phyloP scores from a whole-genome alignment of 2,113 vertebrate genomes.

The Grus americana region DNA sequence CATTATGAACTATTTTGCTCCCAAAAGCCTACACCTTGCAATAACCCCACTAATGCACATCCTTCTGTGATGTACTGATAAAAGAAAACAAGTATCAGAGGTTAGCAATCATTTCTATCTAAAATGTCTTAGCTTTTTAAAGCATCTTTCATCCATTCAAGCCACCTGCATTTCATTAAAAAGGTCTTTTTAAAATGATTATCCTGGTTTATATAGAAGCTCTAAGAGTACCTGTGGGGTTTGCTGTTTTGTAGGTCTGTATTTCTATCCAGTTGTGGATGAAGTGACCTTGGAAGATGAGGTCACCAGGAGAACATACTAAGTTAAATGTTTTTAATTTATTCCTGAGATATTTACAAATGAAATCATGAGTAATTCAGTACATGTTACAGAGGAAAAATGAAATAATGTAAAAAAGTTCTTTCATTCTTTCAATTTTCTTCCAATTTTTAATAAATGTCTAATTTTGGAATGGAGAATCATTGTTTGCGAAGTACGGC shows the following conservation, averaged over 20 bases:
- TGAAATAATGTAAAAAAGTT: background rate
- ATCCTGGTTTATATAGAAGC: background rate
- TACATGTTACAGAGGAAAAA: background rate
- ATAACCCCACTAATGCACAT: background rate
- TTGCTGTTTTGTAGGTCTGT: background rate
- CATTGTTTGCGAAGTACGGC: background rate
- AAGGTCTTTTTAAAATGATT: background rate
- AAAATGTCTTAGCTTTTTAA: background rate
- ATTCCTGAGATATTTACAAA: background rate
- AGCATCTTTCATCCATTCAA: background rate
- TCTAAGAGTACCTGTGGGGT: background rate
- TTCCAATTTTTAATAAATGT: background rate
- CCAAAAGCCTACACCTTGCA: background rate
- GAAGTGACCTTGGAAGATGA: background rate
- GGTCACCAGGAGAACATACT: background rate
- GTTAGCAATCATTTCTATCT: background rate
- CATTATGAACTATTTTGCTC: background rate
- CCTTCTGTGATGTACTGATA: background rate
- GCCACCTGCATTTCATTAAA: background rate
- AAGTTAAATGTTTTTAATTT: background rate
- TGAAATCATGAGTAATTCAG: background rate
- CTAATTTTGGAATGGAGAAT: background rate
- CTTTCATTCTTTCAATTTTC: rapidly evolving
- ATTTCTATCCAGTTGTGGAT: background rate
- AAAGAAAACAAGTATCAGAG: background rate